Evolutionary conservation across 2,888 invertebrate genomes (phyloP), one percentile per base, ranked within the genome.

Genomic region (Amiota minor): DNA sequence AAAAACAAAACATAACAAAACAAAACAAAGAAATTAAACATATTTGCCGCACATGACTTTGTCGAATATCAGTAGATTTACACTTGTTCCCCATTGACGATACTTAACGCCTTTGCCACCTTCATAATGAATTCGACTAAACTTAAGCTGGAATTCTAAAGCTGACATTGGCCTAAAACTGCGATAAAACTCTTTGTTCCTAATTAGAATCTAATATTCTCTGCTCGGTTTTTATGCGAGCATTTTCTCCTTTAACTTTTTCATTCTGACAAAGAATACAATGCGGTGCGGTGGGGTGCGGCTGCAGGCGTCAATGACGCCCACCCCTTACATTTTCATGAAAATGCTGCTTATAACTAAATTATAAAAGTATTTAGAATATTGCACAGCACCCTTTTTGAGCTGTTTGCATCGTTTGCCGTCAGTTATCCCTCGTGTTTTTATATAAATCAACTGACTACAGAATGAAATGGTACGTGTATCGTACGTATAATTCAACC

Each of bases 141-240:
- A 35, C 35, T 35, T 35, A 55, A 35, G 23, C 50, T 68, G 61
- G 50, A 50, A 68, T 67, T 16, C 53, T 56, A 65, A 73, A 65
- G 55, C 75, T 70, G 75, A 72, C 71, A 75, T 59, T 67, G 75
- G 20, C 62, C 64, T 64, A 35, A 61, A 56, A 70, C 62, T 69
- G 70, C 72, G 76, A 76, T 76, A 72, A 77, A 77, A 77, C 76
- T 77, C 75, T 76, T 77, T 78, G 76, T 78, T 76, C 76, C 85
- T 86, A 86, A 86, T 86, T 87, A 85, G 81, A 85, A 81, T 87
- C 86, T 84, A 86, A 86, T 87, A 78, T 83, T 74, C 35, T 18
- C 59, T 16, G 12, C 20, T 9, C 23, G n/a, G 67, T 64, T 11
- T 20, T 9, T 64, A 23, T 73, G 45, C 20, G 4, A 56, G 56